Percentiles rank a stretch among this genome's conserved stretches.
These are phyloP conservation scores for Drosophila ohnishii DNA, from an alignment of 1,140 invertebrate genomes.

Conservation along the genomic window DNA sequence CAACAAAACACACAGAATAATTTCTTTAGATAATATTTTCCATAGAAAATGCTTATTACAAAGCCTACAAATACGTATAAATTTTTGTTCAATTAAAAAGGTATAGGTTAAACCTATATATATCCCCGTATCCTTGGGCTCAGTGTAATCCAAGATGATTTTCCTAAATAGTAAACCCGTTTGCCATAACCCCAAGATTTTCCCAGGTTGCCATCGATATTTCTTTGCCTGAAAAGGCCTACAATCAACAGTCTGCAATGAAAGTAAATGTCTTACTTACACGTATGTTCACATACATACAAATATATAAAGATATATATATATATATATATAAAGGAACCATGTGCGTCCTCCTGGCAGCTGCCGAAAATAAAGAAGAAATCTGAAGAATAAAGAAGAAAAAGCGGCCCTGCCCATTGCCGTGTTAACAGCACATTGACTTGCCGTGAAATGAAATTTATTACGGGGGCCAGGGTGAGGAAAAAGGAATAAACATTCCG, in stretches of 20 bases:
- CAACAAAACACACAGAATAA: background rate
- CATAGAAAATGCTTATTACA: background rate
- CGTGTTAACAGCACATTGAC: conserved; percentile 73
- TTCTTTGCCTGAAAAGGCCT: conserved; percentile 63
- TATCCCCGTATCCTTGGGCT: background rate
- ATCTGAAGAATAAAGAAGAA: conserved; percentile 16
- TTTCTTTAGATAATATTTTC: background rate
- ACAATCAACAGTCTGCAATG: conserved; percentile 77
- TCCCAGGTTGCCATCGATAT: conserved; percentile 30
- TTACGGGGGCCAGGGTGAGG: conserved; percentile 42
- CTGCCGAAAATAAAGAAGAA: conserved; percentile 41
- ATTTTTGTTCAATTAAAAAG: background rate
- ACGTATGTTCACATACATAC: conserved; percentile 30
- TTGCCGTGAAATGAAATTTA: conserved; percentile 74
- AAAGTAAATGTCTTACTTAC: conserved; percentile 78
- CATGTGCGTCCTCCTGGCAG: conserved; percentile 22
- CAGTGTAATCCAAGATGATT: conserved; percentile 13
- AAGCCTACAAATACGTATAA: no score
- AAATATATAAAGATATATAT: background rate
- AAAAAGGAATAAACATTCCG: conserved; percentile 38
- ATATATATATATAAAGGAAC: conserved; percentile 2
- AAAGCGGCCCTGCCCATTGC: conserved; percentile 31
- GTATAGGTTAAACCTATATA: background rate
- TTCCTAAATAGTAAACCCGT: conserved; percentile 6
- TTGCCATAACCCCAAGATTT: background rate